Conservation (phyloP, 2,888 invertebrate species). For the Allacma fusca region DNA sequence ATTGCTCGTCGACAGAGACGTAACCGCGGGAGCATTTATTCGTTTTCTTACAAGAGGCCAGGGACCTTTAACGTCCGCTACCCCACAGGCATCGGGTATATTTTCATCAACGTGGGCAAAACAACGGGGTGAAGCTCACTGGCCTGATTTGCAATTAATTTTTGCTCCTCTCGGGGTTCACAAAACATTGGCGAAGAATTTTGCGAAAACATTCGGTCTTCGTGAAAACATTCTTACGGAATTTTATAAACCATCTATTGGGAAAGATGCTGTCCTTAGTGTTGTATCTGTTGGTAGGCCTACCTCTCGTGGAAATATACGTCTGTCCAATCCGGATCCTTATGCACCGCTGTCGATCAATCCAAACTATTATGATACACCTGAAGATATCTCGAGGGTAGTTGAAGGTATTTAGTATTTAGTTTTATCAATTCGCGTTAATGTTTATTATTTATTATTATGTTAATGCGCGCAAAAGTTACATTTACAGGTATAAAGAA, state of each 20-base stretch:
- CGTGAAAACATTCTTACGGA: slow-evolving; percentile 45
- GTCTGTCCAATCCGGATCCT: slow-evolving; percentile 17
- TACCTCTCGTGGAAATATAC: slow-evolving; percentile 42
- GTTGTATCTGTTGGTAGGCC: slow-evolving; percentile 56
- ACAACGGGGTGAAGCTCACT: slow-evolving; percentile 51
- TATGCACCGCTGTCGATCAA: neutral
- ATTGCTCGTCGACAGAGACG: slow-evolving; percentile 27
- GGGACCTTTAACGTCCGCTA: slow-evolving; percentile 48
- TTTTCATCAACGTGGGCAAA: slow-evolving; percentile 52
- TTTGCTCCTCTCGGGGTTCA: slow-evolving; percentile 49
- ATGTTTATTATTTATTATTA: too few species aligned
- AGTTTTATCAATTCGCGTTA: neutral
- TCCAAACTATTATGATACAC: slow-evolving; percentile 23
- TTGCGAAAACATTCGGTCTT: slow-evolving; percentile 52
- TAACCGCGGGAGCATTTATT: neutral
- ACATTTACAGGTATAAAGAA: too few species aligned
- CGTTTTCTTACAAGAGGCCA: slow-evolving; percentile 38
- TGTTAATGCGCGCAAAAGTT: too few species aligned
- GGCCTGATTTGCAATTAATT: slow-evolving; percentile 56
- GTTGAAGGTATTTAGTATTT: slow-evolving; percentile 27
- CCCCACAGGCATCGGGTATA: slow-evolving; percentile 51
- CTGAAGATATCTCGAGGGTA: slow-evolving; percentile 8
- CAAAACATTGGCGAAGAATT: slow-evolving; percentile 47
- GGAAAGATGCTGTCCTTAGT: slow-evolving; percentile 54
- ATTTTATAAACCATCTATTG: slow-evolving; percentile 51